These are phyloP conservation scores for Enchytraeus crypticus DNA, from an alignment of 2,888 invertebrate species.

Conservation along the genomic window DNA sequence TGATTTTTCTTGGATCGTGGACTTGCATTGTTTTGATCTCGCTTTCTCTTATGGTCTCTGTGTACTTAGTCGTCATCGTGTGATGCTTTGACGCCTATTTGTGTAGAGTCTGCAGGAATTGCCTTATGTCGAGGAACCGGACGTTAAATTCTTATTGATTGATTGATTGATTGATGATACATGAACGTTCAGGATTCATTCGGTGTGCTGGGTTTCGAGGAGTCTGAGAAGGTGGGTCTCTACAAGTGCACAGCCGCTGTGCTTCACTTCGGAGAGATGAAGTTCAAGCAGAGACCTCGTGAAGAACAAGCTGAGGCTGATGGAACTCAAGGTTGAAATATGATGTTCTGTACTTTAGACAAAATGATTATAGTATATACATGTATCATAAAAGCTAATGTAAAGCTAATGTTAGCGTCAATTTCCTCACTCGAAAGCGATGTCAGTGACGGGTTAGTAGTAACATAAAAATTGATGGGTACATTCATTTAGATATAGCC, in stretches of 20 bases:
- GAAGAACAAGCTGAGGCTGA: constrained; percentile 72
- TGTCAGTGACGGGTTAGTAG: no score
- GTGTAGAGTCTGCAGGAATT: no score
- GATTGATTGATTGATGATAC: no score
- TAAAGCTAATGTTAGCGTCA: no score
- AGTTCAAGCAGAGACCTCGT: constrained; percentile 99
- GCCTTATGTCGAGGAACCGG: no score
- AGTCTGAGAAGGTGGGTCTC: constrained; percentile 82
- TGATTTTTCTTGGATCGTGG: no score
- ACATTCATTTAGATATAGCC: background rate
- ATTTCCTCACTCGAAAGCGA: no score
- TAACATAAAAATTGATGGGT: background rate
- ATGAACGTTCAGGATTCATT: constrained; percentile 91
- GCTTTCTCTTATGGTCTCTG: no score
- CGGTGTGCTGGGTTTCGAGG: constrained; percentile 95
- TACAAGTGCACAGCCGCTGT: constrained; percentile 96
- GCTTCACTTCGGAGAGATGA: constrained; percentile 99
- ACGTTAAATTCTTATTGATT: no score
- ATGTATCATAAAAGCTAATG: background rate
- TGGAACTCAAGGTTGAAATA: constrained; percentile 38
- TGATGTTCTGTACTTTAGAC: background rate
- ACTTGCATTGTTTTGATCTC: no score
- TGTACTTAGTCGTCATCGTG: no score
- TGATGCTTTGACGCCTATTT: no score
- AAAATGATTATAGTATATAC: background rate